Evolutionary conservation across 1,140 invertebrate species (phyloP), one percentile per base, ranked within the genome.

Genomic region (Listronotus oregonensis): DNA sequence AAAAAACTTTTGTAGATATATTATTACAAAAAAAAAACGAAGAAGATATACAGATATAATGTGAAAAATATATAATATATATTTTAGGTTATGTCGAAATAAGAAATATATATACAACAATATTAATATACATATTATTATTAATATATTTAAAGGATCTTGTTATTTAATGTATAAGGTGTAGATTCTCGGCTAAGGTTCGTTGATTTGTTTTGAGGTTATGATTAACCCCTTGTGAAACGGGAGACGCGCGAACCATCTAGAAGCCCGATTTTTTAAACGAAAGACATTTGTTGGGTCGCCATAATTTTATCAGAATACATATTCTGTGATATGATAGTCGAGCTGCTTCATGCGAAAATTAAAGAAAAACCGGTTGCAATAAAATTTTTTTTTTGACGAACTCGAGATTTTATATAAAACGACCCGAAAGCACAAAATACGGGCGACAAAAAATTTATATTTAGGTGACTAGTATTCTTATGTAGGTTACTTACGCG

Each of bases 161-260:
- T 60, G 58, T 66, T 61, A 66, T 60, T 60, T 66, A 61, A 61
- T 66, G 27, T 62, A 58, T 61, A 66, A 66, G 58, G 47, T 66
- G 12, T 42, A 42, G 51, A 32, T 47, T 55, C 40, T 51, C 15
- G 31, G 39, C 60, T 62, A 54, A 54, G 49, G 60, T 54, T 62
- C n/a, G 27, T 51, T 57, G 49, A 49, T 54, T 62, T 15, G 27
- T 51, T 57, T 14, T 37, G 55, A 31, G 21, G 49, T n/a, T 27
- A 34, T 51, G 49, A 27, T 17, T 51, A 51, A 34, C 49, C 49
- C 21, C 21, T 27, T 27, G 1, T 27, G 21, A 27, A 37, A 12
- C 34, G 3, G 34, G 3, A 10, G 34, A 10, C 34, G 7, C 7
- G 34, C 7, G 34, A 37, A 37, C n/a, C 8, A 37, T 37, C 8